phyloP scores from a whole-genome alignment of 2,797 vertebrate species.

The Enteromius trimaculatus region DNA sequence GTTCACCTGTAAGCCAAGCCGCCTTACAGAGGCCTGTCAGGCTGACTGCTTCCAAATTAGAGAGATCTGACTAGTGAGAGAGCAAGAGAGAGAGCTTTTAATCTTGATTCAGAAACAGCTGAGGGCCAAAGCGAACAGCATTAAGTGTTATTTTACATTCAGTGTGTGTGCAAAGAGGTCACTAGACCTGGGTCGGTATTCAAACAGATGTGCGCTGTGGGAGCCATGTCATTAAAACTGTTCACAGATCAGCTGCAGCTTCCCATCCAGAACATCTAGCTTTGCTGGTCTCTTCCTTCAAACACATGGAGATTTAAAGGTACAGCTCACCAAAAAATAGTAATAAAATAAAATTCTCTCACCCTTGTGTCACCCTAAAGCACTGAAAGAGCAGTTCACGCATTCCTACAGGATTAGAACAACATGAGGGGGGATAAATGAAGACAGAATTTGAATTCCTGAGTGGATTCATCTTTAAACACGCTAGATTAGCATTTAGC shows the following conservation, averaged over 20 bases:
- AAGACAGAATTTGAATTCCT: not conserved
- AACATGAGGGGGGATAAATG: not conserved
- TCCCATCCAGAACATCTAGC: constrained; percentile 26
- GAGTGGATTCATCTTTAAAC: constrained; percentile 12
- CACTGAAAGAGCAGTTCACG: not conserved
- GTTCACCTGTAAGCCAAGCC: constrained; percentile 5
- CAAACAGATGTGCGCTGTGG: constrained; percentile 40
- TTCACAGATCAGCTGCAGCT: constrained; percentile 37
- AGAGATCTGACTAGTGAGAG: constrained; percentile 13
- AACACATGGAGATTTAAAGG: constrained; percentile 10
- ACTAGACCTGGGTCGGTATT: constrained; percentile 45
- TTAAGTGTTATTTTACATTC: constrained; percentile 51
- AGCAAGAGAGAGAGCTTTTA: constrained; percentile 36
- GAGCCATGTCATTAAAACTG: constrained; percentile 40
- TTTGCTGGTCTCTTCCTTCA: constrained; percentile 3
- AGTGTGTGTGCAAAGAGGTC: constrained; percentile 43
- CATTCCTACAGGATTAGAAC: not conserved
- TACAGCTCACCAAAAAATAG: not conserved
- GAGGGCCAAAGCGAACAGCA: constrained; percentile 48
- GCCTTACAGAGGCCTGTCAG: not conserved
- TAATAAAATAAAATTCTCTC: not conserved
- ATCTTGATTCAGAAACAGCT: constrained; percentile 49
- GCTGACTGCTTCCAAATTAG: constrained; percentile 22
- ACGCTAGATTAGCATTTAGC: constrained; percentile 36
- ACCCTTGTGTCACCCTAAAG: not conserved